Percentiles rank a stretch among this genome's conserved stretches.
Conservation (phyloP, 53 echinoderm and acorn worm genomes). For the Crossaster papposus region DNA sequence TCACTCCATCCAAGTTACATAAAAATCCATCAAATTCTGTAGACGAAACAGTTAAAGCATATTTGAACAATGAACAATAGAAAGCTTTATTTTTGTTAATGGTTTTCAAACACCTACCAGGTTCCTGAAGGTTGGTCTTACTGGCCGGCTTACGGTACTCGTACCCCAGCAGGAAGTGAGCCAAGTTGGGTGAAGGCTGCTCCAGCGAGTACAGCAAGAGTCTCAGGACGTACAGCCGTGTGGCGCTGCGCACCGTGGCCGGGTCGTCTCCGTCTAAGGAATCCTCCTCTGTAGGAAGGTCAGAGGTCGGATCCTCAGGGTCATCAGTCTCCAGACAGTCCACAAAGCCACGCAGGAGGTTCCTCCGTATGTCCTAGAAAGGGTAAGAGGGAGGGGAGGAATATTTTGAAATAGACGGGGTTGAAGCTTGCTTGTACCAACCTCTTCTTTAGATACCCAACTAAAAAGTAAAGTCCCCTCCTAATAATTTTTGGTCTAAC, state of each 20-base stretch:
- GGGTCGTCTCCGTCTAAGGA: constrained; percentile 45
- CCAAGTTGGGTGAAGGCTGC: constrained; percentile 89
- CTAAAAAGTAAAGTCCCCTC: too few relatives aligned
- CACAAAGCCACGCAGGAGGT: constrained; percentile 88
- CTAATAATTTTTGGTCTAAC: too few relatives aligned
- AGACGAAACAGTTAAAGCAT: too few relatives aligned
- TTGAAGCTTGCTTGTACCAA: too few relatives aligned
- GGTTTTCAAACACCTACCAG: constrained; percentile 64
- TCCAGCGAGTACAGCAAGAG: constrained; percentile 76
- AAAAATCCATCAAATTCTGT: too few relatives aligned
- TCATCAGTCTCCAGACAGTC: constrained; percentile 92
- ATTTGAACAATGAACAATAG: neutral
- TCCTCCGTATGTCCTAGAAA: constrained; percentile 68
- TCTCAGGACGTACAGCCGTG: constrained; percentile 71
- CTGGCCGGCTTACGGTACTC: constrained; percentile 84
- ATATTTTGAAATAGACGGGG: neutral
- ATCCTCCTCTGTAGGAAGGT: constrained; percentile 8
- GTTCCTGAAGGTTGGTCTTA: constrained; percentile 94
- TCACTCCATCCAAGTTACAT: too few relatives aligned
- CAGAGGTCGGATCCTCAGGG: constrained; percentile 55
- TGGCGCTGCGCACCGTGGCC: constrained; percentile 59
- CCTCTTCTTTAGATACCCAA: too few relatives aligned
- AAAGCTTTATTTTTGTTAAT: neutral
- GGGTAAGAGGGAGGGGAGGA: too few relatives aligned
- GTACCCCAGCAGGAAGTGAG: constrained; percentile 89